Percentiles rank a stretch among this genome's conserved stretches.
These are phyloP conservation scores for Arion vulgaris DNA, from an alignment of 1,140 invertebrate species.

Conservation along the genomic window DNA sequence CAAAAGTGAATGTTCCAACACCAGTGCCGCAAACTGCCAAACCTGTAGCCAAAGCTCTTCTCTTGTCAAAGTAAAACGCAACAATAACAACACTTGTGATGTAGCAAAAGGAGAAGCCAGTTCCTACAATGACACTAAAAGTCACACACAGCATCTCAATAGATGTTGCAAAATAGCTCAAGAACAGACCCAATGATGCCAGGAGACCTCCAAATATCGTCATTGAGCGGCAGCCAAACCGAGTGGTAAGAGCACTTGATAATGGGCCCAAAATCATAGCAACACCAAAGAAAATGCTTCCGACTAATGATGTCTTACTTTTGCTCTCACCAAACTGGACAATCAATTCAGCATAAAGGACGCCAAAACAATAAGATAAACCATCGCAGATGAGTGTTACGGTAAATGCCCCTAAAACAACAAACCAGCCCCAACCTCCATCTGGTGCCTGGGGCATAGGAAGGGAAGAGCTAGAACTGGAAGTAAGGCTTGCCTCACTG, in stretches of 20 bases:
- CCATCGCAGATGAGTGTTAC: constrained; percentile 94
- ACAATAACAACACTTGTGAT: constrained; percentile 81
- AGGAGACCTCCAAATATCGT: constrained; percentile 83
- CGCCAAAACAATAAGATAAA: constrained; percentile 73
- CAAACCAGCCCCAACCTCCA: constrained; percentile 87
- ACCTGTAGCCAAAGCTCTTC: constrained; percentile 90
- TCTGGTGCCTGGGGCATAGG: constrained; percentile 80
- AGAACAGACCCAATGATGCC: constrained; percentile 85
- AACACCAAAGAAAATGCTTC: constrained; percentile 66
- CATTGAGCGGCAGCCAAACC: constrained; percentile 85
- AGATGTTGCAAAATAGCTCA: constrained; percentile 78
- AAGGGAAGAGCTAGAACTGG: constrained; percentile 41
- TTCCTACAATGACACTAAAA: constrained; percentile 88
- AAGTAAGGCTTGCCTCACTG: constrained; percentile 18
- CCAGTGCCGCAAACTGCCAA: constrained; percentile 79
- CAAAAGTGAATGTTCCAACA: constrained; percentile 70
- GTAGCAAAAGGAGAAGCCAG: constrained; percentile 89
- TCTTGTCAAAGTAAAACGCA: constrained; percentile 94
- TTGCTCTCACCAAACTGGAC: constrained; percentile 87
- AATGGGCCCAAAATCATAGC: constrained; percentile 85
- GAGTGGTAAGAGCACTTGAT: constrained; percentile 88
- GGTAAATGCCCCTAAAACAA: constrained; percentile 87
- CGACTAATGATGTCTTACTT: constrained; percentile 88
- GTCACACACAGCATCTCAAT: constrained; percentile 82
- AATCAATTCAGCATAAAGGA: constrained; percentile 80